Evolutionary conservation across 1,140 invertebrate species (phyloP).

Genomic region (Drosophila teissieri): DNA sequence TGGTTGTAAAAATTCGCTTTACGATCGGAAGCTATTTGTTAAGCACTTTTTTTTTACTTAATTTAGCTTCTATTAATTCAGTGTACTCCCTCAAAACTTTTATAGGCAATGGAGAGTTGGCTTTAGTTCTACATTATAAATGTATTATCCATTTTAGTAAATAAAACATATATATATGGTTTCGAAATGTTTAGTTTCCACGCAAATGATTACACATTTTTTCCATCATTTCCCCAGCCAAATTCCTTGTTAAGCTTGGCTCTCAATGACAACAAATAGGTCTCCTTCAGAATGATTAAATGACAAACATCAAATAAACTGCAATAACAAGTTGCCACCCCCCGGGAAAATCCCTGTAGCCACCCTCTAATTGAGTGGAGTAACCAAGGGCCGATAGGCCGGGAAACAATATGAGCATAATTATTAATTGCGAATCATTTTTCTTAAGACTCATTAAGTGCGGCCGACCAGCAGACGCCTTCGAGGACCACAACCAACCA

Average conservation of each 20-base stretch:
- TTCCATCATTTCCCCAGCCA: neutral
- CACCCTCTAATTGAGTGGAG: conserved; percentile 40
- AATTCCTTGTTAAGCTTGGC: neutral
- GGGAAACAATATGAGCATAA: conserved; percentile 76
- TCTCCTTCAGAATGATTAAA: conserved; percentile 68
- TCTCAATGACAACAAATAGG: conserved; percentile 66
- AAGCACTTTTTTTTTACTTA: neutral
- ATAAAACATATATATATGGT: neutral
- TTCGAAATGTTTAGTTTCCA: neutral
- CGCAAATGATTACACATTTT: neutral
- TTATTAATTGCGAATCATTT: conserved; percentile 83
- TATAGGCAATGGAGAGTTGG: too few relatives aligned
- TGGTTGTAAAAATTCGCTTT: conserved; percentile 55
- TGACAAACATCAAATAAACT: conserved; percentile 77
- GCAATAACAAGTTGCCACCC: conserved; percentile 62
- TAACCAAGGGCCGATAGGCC: conserved; percentile 39
- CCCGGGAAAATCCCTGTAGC: neutral
- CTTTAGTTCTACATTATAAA: too few relatives aligned
- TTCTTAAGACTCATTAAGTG: conserved; percentile 80
- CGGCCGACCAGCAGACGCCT: conserved; percentile 63
- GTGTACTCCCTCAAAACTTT: neutral
- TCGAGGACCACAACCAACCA: conserved; percentile 29
- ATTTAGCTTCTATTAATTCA: neutral
- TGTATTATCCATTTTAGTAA: too few relatives aligned
- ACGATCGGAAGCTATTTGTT: conserved; percentile 49